Conservation (phyloP, 2,113 vertebrate species). For the Fregetta grallaria region DNA sequence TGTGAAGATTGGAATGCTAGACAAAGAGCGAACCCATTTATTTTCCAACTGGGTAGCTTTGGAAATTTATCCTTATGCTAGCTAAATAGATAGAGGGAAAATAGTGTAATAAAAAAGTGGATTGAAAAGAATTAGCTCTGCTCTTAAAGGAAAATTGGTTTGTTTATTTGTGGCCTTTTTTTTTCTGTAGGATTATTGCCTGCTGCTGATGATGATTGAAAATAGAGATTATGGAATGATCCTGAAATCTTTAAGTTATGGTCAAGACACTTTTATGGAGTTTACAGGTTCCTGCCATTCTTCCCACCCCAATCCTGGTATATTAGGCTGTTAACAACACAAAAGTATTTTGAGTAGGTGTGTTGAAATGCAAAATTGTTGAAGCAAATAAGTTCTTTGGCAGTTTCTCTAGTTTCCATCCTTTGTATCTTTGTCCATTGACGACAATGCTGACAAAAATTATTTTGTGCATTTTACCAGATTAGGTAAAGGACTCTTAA, state of each 20-base stretch:
- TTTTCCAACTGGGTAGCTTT: constrained; percentile 81
- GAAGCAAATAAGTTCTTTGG: not conserved
- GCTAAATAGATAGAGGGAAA: constrained; percentile 79
- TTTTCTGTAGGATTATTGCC: constrained; percentile 67
- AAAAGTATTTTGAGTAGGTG: not conserved
- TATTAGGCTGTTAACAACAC: not conserved
- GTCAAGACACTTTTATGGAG: constrained; percentile 16
- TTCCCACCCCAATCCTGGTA: not conserved
- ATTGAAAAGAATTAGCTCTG: constrained; percentile 82
- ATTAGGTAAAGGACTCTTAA: not conserved
- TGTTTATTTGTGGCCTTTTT: constrained; percentile 75
- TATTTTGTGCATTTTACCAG: not conserved
- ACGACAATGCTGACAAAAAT: not conserved
- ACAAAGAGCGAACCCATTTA: constrained; percentile 81
- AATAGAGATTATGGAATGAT: constrained; percentile 54
- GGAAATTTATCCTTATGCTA: constrained; percentile 82
- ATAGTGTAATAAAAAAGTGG: constrained; percentile 80
- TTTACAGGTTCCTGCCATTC: not conserved
- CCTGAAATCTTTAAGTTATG: constrained; percentile 52
- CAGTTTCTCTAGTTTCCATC: not conserved
- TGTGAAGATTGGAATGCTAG: constrained; percentile 82
- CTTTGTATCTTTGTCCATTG: not conserved
- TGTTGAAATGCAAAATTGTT: not conserved
- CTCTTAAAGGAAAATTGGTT: constrained; percentile 80
- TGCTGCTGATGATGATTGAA: constrained; percentile 65